Evolutionary conservation across 2,888 invertebrate genomes (phyloP).

Genomic region (Alviniconcha strummeri): DNA sequence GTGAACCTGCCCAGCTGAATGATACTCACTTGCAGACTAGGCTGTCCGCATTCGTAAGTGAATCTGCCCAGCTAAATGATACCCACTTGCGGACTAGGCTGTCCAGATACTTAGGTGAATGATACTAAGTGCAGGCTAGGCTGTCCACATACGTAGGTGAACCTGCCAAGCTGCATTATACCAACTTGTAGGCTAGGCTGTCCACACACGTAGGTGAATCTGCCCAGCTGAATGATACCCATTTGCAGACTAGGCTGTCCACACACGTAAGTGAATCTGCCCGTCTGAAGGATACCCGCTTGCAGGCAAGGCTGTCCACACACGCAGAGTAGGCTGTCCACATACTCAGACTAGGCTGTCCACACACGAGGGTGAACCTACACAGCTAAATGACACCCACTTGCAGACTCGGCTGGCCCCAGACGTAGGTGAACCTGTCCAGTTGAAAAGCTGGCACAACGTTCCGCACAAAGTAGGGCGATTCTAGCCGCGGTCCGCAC

Average conservation of each 20-base stretch:
- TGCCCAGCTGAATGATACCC: no score
- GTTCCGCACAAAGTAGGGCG: conserved; percentile 8
- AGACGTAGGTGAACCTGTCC: conserved; percentile 12
- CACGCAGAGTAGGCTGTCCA: background rate
- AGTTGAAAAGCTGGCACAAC: background rate
- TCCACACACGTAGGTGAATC: no score
- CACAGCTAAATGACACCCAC: background rate
- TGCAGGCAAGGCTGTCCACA: background rate
- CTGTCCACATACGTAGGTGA: no score
- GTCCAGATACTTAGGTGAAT: no score
- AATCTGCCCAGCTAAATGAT: no score
- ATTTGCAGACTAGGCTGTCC: background rate
- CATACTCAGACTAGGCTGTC: background rate
- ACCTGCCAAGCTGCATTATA: no score
- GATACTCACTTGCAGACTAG: no score
- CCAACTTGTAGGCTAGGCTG: no score
- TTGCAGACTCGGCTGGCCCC: conserved; percentile 2
- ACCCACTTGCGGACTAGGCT: no score
- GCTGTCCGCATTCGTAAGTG: no score
- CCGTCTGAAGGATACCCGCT: background rate
- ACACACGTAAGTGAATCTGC: background rate
- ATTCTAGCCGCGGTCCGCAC: background rate
- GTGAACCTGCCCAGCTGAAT: no score
- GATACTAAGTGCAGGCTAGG: no score
- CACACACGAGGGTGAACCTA: background rate